Percentiles rank a stretch among this genome's conserved stretches.
Evolutionary conservation across 1,140 invertebrate genomes (phyloP).

Genomic region (Aphelenchoides avenae): DNA sequence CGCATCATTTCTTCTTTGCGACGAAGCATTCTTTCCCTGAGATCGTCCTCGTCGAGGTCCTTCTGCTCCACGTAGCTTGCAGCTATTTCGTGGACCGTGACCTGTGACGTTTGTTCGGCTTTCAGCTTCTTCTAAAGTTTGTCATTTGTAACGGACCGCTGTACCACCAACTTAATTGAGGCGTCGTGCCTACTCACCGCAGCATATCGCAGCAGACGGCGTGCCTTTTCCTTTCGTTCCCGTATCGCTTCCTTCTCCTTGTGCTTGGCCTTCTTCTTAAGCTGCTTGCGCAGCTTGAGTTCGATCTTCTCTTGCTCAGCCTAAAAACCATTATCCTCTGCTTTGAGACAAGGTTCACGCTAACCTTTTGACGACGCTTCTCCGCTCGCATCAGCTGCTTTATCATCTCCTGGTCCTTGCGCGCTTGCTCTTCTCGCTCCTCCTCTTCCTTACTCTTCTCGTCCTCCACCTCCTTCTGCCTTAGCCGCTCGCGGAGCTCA

Average conservation of each 20-base stretch:
- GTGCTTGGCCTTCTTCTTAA: conserved; percentile 16
- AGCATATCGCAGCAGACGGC: background rate
- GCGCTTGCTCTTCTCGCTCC: conserved; percentile 14
- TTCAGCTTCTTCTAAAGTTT: conserved; percentile 4
- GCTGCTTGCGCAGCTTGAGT: conserved; percentile 22
- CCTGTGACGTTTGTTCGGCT: background rate
- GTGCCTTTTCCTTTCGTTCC: conserved; percentile 17
- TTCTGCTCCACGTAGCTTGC: conserved; percentile 27
- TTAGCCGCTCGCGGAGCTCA: conserved; percentile 7
- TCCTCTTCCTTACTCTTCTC: conserved; percentile 15
- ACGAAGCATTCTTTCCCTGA: conserved; percentile 19
- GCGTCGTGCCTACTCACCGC: background rate
- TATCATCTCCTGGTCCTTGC: conserved; percentile 15
- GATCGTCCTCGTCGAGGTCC: conserved; percentile 21
- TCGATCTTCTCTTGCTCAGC: conserved; percentile 21
- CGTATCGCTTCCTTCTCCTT: conserved; percentile 22
- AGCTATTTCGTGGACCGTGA: conserved; percentile 23
- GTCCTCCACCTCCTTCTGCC: conserved; percentile 9
- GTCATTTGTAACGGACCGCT: background rate
- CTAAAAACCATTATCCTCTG: background rate
- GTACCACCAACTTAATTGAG: background rate
- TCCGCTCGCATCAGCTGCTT: conserved; percentile 8
- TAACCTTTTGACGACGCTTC: conserved; percentile 13
- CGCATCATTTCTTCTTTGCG: conserved; percentile 20
- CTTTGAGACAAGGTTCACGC: background rate